phyloP scores from a whole-genome alignment of 1,140 invertebrate species.

The Temnothorax nylanderi region DNA sequence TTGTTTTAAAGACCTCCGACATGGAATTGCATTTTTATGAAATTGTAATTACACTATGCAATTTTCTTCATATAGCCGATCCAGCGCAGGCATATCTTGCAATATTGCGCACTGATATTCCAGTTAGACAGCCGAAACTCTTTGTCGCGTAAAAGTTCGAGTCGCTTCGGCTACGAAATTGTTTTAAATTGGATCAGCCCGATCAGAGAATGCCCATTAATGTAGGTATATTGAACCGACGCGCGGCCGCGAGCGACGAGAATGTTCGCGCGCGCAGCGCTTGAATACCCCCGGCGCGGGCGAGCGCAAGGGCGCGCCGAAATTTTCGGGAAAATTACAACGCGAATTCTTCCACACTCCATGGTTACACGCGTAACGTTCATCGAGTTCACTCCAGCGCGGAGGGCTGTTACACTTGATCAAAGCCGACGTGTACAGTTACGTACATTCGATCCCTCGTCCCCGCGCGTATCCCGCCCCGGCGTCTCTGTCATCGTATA shows the following conservation, averaged over 20 bases:
- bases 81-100: neutral
- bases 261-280: constrained; percentile 10
- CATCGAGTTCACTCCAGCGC: constrained; percentile 73
- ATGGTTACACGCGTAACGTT: constrained; percentile 74
- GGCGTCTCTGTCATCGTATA: constrained; percentile 76
- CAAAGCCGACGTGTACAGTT: constrained; percentile 75
- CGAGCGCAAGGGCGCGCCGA: constrained; percentile 29
- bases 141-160: constrained; percentile 39
- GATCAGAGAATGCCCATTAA: constrained; percentile 61
- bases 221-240: constrained; percentile 56
- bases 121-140: neutral
- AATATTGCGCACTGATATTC: constrained; percentile 43
- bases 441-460: constrained; percentile 67
- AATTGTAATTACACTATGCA: neutral
- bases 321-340: constrained; percentile 74
- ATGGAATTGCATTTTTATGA: neutral
- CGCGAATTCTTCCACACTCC: constrained; percentile 72
- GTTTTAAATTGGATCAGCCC: constrained; percentile 56
- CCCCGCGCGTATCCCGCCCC: constrained; percentile 48
- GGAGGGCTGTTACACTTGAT: constrained; percentile 74
- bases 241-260: constrained; percentile 26
- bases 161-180: constrained; percentile 50
- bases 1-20: neutral
- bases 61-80: neutral
- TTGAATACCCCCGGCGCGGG: constrained; percentile 50